Evolutionary conservation across 2,113 vertebrate genomes (phyloP), one percentile per base, ranked within the genome.

Genomic region (Theristicus caerulescens): DNA sequence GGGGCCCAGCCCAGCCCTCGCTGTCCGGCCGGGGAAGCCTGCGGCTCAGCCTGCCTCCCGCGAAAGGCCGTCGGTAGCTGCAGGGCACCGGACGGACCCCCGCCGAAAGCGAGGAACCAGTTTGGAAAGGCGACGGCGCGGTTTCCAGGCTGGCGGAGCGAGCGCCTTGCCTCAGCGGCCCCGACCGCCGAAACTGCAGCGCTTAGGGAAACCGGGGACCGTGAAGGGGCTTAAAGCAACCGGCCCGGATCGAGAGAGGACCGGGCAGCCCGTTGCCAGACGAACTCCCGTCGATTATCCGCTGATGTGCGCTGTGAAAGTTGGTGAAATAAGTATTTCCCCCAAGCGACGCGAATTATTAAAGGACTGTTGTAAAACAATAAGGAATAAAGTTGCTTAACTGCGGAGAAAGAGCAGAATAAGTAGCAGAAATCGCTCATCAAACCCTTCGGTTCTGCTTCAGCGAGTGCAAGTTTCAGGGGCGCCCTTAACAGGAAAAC

Each of bases 301-400:
- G 44, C 44, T 4, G 17, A 1, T 3, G 21, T 0, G 77, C 11
- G 3, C 64, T 2, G 20, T 10, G 49, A 1, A 20, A 15, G 29
- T 7, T 1, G 12, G 32, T 4, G 59, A 49, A 78, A 32, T 5
- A 6, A 24, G 21, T 25, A 4, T n/a, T 76, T 38, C 34, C 57
- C 51, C 36, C 3, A 20, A 59, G 36, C 29, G 36, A 13, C 3
- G 4, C 3, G 9, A 32, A 32, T 66, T 51, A 6, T 10, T 34
- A 27, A 31, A 29, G n/a, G 21, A 8, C 10, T 38, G 2, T 1
- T 18, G 31, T 13, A 27, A 31, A 79, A 22, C 36, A 6, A 4
- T 11, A 19, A 16, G 44, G 19, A 65, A 32, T 61, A 32, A 64
- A 88, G 78, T 29, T 40, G 9, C 18, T 57, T 14, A 69, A 32